phyloP scores from a whole-genome alignment of 2,113 vertebrate species.

The Tylochromis polylepis region DNA sequence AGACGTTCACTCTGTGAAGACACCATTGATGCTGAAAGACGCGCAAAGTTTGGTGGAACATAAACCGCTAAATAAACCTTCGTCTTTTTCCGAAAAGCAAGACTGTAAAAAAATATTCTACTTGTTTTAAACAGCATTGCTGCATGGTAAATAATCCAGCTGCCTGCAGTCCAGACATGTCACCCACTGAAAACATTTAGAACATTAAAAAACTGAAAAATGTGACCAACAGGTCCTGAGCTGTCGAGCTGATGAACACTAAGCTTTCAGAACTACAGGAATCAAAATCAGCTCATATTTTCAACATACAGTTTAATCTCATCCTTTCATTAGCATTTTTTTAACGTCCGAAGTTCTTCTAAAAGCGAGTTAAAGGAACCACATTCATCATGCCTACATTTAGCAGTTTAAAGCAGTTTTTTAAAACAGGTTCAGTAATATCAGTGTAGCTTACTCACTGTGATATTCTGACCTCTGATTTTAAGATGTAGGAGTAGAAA shows the following conservation, averaged over 20 bases:
- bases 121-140: background rate
- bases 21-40: background rate
- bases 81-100: background rate
- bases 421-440: background rate
- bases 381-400: background rate
- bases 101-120: background rate
- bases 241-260: background rate
- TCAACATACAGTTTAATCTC: background rate
- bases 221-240: background rate
- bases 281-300: background rate
- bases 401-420: background rate
- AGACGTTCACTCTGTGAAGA: background rate
- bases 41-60: background rate
- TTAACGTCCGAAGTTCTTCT: background rate
- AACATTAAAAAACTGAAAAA: background rate
- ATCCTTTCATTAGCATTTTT: background rate
- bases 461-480: background rate
- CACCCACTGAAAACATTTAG: background rate
- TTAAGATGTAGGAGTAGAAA: background rate
- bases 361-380: background rate
- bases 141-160: background rate
- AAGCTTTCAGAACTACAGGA: background rate
- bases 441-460: background rate
- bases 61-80: background rate
- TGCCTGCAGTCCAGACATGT: background rate